Evolutionary conservation across 2,888 invertebrate species (phyloP), one percentile per base, ranked within the genome.

Genomic region (Lutraria lutraria): DNA sequence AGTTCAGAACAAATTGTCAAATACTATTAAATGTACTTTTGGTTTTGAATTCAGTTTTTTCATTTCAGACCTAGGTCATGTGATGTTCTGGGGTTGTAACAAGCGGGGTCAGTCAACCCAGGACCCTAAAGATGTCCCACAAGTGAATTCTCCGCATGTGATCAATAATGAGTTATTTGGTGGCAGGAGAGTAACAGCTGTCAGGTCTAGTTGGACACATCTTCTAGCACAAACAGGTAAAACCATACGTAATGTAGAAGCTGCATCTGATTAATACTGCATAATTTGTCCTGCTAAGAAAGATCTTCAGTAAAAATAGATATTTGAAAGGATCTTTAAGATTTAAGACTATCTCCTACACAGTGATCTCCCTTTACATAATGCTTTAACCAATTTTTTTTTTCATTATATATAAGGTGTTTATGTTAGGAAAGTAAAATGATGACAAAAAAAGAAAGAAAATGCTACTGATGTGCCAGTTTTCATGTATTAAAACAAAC

Each of bases 201-300:
- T 96, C 15, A 88, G 90, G 21, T 91, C 93, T 87, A 95, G 96
- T 19, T 96, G 96, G 96, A 95, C 95, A 31, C 96, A 96, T 90
- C 84, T 95, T 76, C 63, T 95, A 25, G 94, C 93, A 6, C 82
- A 92, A 29, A 94, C 95, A 92, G 95, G 96, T 95, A 86, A 85
- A 87, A 68, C 29, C 8, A 56, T n/a, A 79, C 54, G 21, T 31
- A 54, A 54, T 72, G 13, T 12, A 1, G 3, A 56, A 3, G 56
- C 56, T 43, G 8, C 8, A 8, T 43, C 43, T 43, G 43, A 4
- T 43, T 43, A 43, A 43, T 8, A 43, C 8, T 43, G 43, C 43
- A 4, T 8, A 43, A 43, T 43, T 43, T 43, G 8, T 8, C 8
- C 8, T 43, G 43, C 2, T 8, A 43, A 43, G 43, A 43, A 43